A percentile compares a stretch with the other conserved stretches of the same genome.
phyloP scores from a whole-genome alignment of 2,888 invertebrate genomes.

The Ligdia adustata region DNA sequence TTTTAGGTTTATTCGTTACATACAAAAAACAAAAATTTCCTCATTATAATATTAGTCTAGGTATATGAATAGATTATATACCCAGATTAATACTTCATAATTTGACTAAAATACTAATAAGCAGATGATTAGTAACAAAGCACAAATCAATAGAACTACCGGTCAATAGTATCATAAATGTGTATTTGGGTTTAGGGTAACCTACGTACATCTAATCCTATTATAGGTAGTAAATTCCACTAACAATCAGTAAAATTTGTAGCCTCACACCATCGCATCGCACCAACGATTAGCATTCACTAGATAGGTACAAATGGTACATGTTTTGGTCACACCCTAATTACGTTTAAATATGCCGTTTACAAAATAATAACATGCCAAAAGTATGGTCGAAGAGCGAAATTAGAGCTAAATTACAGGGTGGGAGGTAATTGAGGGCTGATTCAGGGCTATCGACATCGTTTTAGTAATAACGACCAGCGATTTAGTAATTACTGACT shows the following conservation, averaged over 20 bases:
- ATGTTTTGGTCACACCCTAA: constrained; percentile 39
- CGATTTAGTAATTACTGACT: constrained; percentile 25
- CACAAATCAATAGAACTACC: too few species aligned
- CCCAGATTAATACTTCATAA: too few species aligned
- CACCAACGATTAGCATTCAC: constrained; percentile 37
- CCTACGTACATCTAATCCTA: constrained; percentile 22
- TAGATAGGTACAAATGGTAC: too few species aligned
- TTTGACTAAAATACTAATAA: too few species aligned
- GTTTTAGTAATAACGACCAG: constrained; percentile 27
- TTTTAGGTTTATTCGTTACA: too few species aligned
- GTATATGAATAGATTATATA: too few species aligned
- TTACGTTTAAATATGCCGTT: constrained; percentile 39
- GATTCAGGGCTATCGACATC: constrained; percentile 17
- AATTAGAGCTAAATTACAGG: constrained; percentile 23
- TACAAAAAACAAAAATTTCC: too few species aligned
- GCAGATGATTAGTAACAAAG: too few species aligned
- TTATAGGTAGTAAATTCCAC: constrained; percentile 34
- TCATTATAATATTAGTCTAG: too few species aligned
- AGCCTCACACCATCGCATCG: constrained; percentile 27
- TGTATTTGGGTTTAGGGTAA: too few species aligned
- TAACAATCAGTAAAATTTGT: constrained; percentile 31
- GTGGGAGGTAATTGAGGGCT: constrained; percentile 23
- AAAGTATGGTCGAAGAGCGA: constrained; percentile 20
- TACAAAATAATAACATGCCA: constrained; percentile 38
- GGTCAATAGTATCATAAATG: too few species aligned